Evolutionary conservation across 2,113 vertebrate genomes (phyloP).

Genomic region (Pseudonaja textilis): DNA sequence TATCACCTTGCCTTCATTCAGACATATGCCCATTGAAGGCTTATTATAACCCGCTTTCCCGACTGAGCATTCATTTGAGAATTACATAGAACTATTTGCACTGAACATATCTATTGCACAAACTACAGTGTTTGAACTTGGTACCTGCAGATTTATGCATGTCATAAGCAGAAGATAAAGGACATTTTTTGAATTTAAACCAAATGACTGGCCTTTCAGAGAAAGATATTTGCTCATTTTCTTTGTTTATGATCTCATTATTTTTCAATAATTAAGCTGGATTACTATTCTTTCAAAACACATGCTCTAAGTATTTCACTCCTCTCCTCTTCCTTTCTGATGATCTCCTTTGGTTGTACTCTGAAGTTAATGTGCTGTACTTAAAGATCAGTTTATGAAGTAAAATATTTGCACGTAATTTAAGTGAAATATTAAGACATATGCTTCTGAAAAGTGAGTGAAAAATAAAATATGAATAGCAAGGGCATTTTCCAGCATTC

Average conservation of each 20-base stretch:
- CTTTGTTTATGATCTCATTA: background rate
- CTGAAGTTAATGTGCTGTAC: background rate
- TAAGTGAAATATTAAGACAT: slow-evolving; percentile 5
- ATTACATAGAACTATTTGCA: background rate
- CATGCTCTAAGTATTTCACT: background rate
- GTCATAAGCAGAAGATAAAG: background rate
- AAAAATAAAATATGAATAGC: background rate
- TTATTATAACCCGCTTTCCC: background rate
- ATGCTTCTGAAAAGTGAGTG: background rate
- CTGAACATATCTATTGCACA: background rate
- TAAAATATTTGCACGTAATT: background rate
- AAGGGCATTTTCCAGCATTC: background rate
- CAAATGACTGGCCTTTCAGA: background rate
- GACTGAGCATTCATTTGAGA: background rate
- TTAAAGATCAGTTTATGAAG: background rate
- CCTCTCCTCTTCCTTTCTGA: background rate
- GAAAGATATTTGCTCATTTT: background rate
- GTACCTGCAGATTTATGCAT: background rate
- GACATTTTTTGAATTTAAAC: background rate
- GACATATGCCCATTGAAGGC: background rate
- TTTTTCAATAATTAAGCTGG: background rate
- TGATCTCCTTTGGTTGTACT: accelerated
- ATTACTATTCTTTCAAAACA: background rate
- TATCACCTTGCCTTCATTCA: too few species aligned
- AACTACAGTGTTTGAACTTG: background rate